Base-by-base conservation (phyloP, 2,888 invertebrate genomes). In the Lagria hirta region DNA sequence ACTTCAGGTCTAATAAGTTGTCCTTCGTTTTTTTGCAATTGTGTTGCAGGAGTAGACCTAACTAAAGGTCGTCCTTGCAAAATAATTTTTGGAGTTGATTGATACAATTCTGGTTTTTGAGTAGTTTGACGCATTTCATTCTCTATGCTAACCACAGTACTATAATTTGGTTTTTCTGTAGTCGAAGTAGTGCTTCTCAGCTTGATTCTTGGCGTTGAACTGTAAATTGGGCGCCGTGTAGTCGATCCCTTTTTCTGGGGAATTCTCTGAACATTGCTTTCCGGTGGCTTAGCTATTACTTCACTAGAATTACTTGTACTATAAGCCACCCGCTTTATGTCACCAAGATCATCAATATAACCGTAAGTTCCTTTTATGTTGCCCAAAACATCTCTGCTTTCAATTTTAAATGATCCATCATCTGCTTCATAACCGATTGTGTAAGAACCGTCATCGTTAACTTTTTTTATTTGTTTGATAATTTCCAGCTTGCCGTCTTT, bases 341-440 rank as follows among this genome's bases (percentile, higher is more conserved):
- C 82, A 4, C 89, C 88, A 62, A 81, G 78, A 42, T 81, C 81
- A 62, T 88, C 88, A 30, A 88, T 76, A 67, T 86, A 89, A 24
- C 89, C 89, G 62, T 87, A 89, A 34, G 88, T 88, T 22, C 88
- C 88, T 68, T 87, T 88, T 50, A 88, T 84, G 66, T 87, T 86
- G 4, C 88, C 88, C 48, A 82, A 73, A 29, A 86, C 84, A 68
- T 87, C 87, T 49, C 88, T 75, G 60, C 85, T 88, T 72, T 88
- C 88, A 43, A 88, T 87, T 74, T 89, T 88, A 69, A 88, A 89
- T 0, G 87, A 86, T 2, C 89, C 89, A 67, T 89, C 89, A 30
- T 86, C 88, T 2, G 88, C 87, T 72, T 89, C 89, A 62, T 87
- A 89, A 1, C 89, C 89, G 49, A 86, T 86, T 0, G 88, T 88